Base-by-base conservation (phyloP, 2,888 invertebrate species). In the Drosophila kanekoi region DNA sequence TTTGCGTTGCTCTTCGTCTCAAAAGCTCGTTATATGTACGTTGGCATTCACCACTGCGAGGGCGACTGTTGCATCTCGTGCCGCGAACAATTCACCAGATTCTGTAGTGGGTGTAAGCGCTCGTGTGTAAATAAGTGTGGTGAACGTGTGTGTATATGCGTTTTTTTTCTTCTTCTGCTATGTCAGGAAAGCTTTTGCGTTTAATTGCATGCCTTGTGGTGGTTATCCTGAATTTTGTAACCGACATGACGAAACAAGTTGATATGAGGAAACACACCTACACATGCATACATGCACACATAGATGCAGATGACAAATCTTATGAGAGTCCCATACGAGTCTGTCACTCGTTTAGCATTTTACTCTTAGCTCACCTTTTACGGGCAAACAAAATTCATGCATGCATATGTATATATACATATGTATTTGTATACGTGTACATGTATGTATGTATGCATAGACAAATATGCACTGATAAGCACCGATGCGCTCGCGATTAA, bases 1-100 rank as follows among this genome's bases (percentile, higher is more conserved):
- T 47, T 32, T 62, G 35, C n/a, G 8, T 44, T 40, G 35, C 41
- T 58, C 14, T 61, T 61, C 41, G 58, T 28, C 33, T 18, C 14
- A 47, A 59, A 56, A 51, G 41, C 44, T 60, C 40, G 16, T 28
- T 16, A n/a, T 10, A 32, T 18, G 23, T 20, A 32, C 20, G 23
- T 20, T n/a, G 45, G 11, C 63, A 61, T 63, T 73, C 77, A 80
- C 81, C 73, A 69, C 33, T 23, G 32, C 38, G 43, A 41, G 37
- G 43, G 57, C 54, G 63, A 63, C 40, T 72, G 74, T 57, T 77
- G 83, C 83, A 79, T 86, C 77, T 86, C 74, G 83, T 86, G 80
- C 72, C 59, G 63, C 47, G 48, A 58, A 64, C 54, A 75, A 78
- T 56, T 64, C 85, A 81, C 68, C 66, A 77, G 61, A 57, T 56